Base-by-base conservation (phyloP, 1,140 invertebrate genomes). In the Parapsyche elsis region DNA sequence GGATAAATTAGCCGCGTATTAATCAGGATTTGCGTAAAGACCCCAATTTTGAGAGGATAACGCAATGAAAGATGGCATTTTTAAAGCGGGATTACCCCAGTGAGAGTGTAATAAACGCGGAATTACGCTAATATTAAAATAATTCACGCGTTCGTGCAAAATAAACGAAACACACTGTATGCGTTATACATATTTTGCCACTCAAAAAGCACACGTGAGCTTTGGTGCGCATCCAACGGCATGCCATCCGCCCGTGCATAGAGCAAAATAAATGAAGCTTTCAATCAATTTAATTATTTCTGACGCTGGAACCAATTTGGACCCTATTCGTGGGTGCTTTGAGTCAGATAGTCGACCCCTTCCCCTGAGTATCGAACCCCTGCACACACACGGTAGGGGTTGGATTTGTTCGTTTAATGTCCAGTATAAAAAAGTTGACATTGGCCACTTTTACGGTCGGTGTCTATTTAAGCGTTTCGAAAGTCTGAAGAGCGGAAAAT, bases 11-110 rank as follows among this genome's bases (percentile, higher is more conserved):
- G 64, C 64, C 23, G 21, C 64, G 23, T 26, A 67, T 67, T 67
- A 26, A 67, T 67, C 64, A 26, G 24, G 64, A 67, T 67, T 67
- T 67, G 24, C 24, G 19, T n/a, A 67, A 67, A 67, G 21, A 67
- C 64, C 64, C 7, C 24, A 67, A 67, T 67, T 67, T 67, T 23
- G 10, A 21, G 21, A 24, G 21, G 64, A 23, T 23, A 23, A 67
- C 12, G 24, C 9, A 67, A 26, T 67, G 23, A 67, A 67, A 26
- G 64, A 67, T 67, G 64, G 21, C 23, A 23, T 67, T 67, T 67
- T 16, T 21, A 61, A 67, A 67, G 64, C 12, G 1, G 24, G 24
- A 26, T 53, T 53, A 53, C 49, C 30, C 30, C 30, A 38, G 30
- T 38, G 30, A 38, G 30, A 38, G 30, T 7, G 30, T 38, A 38